Evolutionary conservation across 2,888 invertebrate species (phyloP).

Genomic region (Ditylenchus weischeri): DNA sequence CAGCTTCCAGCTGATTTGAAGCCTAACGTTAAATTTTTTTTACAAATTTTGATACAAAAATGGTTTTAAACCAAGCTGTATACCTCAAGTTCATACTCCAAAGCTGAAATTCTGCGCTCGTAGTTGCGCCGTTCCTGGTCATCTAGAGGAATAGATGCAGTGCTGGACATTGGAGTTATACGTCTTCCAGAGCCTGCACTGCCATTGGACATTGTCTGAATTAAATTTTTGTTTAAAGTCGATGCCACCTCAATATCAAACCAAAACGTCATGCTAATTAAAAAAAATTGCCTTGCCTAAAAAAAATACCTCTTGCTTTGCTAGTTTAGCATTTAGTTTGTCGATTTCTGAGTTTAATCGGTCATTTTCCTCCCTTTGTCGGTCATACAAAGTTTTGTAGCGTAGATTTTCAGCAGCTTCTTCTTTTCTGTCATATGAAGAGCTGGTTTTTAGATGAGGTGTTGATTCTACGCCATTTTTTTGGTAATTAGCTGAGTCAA

Average conservation of each 20-base stretch:
- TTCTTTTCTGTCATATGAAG: not conserved
- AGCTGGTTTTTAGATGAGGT: not conserved
- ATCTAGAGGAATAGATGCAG: slow-evolving; percentile 27
- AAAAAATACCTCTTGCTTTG: not conserved
- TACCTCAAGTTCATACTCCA: slow-evolving; percentile 44
- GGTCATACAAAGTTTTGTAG: slow-evolving; percentile 43
- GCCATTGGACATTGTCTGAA: slow-evolving; percentile 22
- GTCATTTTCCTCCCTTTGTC: slow-evolving; percentile 48
- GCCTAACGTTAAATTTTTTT: slow-evolving; percentile 32
- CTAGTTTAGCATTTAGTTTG: slow-evolving; percentile 36
- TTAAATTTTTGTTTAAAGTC: not conserved
- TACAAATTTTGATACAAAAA: not conserved
- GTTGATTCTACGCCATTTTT: no score
- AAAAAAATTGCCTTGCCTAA: no score
- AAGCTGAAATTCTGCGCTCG: slow-evolving; percentile 49
- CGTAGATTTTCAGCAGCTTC: slow-evolving; percentile 16
- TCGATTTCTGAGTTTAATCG: slow-evolving; percentile 38
- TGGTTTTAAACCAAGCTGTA: slow-evolving; percentile 10
- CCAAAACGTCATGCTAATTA: not conserved
- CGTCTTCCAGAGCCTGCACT: slow-evolving; percentile 4
- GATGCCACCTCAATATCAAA: no score
- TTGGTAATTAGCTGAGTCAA: no score
- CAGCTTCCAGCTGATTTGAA: slow-evolving; percentile 59
- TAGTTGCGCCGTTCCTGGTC: slow-evolving; percentile 47
- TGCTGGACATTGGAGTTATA: not conserved